These are phyloP conservation scores for Typhlichthys eigenmanni DNA, from an alignment of 2,797 vertebrate species.

Conservation along the genomic window DNA sequence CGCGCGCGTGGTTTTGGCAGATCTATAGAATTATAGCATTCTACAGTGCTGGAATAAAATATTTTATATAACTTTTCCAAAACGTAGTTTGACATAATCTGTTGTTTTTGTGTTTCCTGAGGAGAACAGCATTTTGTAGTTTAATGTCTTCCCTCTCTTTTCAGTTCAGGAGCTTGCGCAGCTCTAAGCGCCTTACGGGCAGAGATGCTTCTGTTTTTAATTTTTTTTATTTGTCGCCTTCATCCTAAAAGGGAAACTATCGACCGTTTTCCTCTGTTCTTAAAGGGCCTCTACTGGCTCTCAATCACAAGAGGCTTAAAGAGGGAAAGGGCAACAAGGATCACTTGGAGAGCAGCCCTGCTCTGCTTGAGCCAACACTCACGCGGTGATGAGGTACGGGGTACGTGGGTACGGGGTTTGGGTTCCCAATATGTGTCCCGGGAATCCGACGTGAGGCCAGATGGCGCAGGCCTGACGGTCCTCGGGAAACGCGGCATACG, in stretches of 20 bases:
- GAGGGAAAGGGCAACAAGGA: conserved; percentile 73
- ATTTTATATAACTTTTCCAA: neutral
- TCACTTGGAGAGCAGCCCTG: conserved; percentile 62
- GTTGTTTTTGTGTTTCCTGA: no score
- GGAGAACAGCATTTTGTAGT: no score
- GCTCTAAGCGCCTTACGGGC: conserved; percentile 5
- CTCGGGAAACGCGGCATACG: conserved; percentile 79
- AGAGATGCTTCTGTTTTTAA: conserved; percentile 37
- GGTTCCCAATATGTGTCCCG: conserved; percentile 83
- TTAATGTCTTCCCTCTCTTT: no score
- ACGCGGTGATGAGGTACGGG: conserved; percentile 70
- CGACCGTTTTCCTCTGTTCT: conserved; percentile 54
- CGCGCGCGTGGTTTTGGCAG: neutral
- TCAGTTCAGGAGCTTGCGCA: no score
- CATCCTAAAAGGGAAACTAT: conserved; percentile 60
- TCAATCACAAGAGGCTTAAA: conserved; percentile 68
- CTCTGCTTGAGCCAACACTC: conserved; percentile 68
- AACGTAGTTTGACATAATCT: neutral
- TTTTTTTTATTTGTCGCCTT: conserved; percentile 27
- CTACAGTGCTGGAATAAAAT: conserved; percentile 5
- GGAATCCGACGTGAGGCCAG: conserved; percentile 88
- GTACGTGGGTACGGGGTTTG: conserved; percentile 73
- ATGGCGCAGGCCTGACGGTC: conserved; percentile 80
- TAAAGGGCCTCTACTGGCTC: conserved; percentile 68
- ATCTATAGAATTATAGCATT: neutral